Conservation (phyloP, 1,140 invertebrate species). For the Teleogryllus occipitalis region DNA sequence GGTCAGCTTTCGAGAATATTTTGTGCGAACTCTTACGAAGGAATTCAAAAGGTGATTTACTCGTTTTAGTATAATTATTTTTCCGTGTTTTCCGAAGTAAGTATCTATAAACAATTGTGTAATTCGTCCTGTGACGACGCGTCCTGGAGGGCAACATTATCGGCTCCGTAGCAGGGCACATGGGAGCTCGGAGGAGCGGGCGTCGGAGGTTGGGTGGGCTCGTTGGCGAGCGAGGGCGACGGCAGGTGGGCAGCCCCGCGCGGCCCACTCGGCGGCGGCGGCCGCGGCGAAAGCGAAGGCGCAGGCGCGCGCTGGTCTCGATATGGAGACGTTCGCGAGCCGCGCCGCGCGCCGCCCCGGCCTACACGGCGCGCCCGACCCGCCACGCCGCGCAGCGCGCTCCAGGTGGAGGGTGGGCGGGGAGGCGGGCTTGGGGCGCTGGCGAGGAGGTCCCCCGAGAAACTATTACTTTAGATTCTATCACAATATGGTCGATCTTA, state of each 20-base stretch:
- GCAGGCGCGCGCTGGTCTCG: background rate
- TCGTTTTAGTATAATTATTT: no score
- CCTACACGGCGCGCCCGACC: no score
- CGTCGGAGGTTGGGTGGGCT: background rate
- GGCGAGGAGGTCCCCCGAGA: no score
- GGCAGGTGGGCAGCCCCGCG: background rate
- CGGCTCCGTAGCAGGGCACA: background rate
- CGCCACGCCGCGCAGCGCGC: no score
- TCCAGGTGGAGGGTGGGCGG: background rate
- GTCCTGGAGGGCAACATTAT: background rate
- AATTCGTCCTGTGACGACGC: background rate
- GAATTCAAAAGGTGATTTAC: no score
- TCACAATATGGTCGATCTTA: no score
- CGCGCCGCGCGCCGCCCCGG: no score
- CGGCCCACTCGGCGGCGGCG: background rate
- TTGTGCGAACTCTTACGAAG: no score
- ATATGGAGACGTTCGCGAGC: background rate
- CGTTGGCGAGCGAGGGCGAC: background rate
- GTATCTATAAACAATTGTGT: no score
- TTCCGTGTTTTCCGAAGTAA: no score
- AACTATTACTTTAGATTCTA: no score
- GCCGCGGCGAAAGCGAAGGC: background rate
- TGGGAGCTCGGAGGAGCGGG: background rate
- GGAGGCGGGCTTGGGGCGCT: background rate
- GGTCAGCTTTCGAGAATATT: no score